Conservation (phyloP, 2,113 vertebrate species). For the Paralichthys olivaceus region DNA sequence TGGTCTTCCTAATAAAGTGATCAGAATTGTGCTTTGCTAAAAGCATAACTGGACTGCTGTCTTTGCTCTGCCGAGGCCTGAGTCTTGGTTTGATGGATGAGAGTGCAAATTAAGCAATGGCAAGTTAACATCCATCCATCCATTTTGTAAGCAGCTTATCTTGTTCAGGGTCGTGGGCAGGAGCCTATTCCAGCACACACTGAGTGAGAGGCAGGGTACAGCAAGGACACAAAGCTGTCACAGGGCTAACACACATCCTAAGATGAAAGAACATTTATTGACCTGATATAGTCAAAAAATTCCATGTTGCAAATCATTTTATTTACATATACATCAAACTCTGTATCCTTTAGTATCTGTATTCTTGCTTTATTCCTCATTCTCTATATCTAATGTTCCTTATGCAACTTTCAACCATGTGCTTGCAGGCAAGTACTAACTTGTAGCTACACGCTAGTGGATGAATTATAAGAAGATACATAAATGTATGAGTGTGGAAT, state of each 20-base stretch:
- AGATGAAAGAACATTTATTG: no score
- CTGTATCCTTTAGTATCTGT: no score
- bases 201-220: neutral
- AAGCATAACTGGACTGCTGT: neutral
- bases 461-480: no score
- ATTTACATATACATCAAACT: no score
- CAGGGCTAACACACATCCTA: neutral
- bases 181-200: constrained; percentile 1
- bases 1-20: neutral
- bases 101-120: constrained; percentile 33
- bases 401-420: no score
- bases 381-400: no score
- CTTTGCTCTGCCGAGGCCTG: neutral
- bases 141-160: constrained; percentile 43
- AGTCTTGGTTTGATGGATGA: constrained; percentile 33
- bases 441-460: no score
- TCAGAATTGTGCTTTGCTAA: neutral
- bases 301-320: no score
- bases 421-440: no score
- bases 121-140: constrained; percentile 36
- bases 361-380: no score
- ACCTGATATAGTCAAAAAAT: no score
- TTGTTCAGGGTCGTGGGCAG: constrained; percentile 26
- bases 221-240: neutral
- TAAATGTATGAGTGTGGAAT: no score